Percentiles rank a stretch among this genome's conserved stretches.
phyloP scores from a whole-genome alignment of 2,113 vertebrate species.

The Anarrhichthys ocellatus region DNA sequence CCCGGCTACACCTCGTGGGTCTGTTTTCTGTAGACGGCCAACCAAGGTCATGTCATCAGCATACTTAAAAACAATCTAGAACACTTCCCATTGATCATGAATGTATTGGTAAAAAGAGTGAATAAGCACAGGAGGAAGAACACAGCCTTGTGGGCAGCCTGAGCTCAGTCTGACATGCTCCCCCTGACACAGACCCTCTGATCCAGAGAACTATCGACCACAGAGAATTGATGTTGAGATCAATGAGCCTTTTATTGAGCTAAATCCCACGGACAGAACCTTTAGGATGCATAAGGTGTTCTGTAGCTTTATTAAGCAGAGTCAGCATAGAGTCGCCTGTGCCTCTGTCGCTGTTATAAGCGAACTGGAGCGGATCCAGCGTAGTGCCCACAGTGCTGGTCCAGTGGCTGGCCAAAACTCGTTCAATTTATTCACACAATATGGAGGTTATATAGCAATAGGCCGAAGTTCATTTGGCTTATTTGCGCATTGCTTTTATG shows the following conservation, averaged over 20 bases:
- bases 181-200: slow-evolving; percentile 4
- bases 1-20: background rate
- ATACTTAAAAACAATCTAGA: background rate
- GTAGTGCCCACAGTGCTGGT: background rate
- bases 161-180: background rate
- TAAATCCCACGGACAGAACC: background rate
- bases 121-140: background rate
- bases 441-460: too few species aligned
- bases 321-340: background rate
- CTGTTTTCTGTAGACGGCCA: background rate
- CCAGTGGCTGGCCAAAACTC: background rate
- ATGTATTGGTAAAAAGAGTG: background rate
- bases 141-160: background rate
- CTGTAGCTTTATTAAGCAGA: background rate
- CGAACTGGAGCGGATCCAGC: background rate
- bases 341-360: too few species aligned
- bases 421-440: background rate
- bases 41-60: background rate
- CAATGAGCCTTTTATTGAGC: slow-evolving; percentile 1
- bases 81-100: background rate
- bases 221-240: background rate
- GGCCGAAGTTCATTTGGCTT: too few species aligned
- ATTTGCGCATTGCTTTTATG: too few species aligned
- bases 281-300: too few species aligned
- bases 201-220: slow-evolving; percentile 3